Evolutionary conservation across 30 jellyfish, hydroid and myxozoan species (phyloP), one percentile per base, ranked within the genome.

Genomic region (Calvadosia cruxmelitensis): DNA sequence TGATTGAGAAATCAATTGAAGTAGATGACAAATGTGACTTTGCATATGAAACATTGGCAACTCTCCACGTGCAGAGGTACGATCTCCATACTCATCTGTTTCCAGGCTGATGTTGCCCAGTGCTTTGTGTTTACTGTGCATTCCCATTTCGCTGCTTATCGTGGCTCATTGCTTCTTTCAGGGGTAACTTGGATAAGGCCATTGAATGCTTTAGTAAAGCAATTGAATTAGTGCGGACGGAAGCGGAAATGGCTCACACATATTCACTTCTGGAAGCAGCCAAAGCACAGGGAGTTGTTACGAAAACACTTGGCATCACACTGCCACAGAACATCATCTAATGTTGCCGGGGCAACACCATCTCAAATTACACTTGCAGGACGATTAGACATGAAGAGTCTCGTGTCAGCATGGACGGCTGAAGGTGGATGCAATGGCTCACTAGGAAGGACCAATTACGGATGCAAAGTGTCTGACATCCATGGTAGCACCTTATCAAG

Each of bases 191-290:
- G 30, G 97, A 81, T 2, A 94, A 88, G 53, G 97, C 97, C 2
- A 68, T 75, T 26, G 52, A 63, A 63, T 53, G 76, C 57, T 88
- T 88, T 74, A 69, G 72, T 13, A 75, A 84, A 53, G 94, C 97
- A 23, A 77, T 88, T 26, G 94, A 80, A 33, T 81, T 88, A 27
- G 97, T 81, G 13, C 97, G 97, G 67, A 80, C 97, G 3, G 97
- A 88, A 67, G 80, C 94, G 25, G 97, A 88, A 53, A 88, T 88
- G 97, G 95, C 97, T 27, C 93, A 76, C 70, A 74, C 97, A 52
- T 88, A 78, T 53, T 88, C 97, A 2, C 48, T 88, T 36, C 61
- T 88, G 31, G 97, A 88, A 73, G 97, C 97, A 25, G 95, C 97
- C 25, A 88, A 88, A 67, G 95, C 95, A 13, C 97, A 88, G 69